A percentile compares a stretch with the other conserved stretches of the same genome.
phyloP scores from a whole-genome alignment of 2,113 vertebrate species.

The Sander vitreus region DNA sequence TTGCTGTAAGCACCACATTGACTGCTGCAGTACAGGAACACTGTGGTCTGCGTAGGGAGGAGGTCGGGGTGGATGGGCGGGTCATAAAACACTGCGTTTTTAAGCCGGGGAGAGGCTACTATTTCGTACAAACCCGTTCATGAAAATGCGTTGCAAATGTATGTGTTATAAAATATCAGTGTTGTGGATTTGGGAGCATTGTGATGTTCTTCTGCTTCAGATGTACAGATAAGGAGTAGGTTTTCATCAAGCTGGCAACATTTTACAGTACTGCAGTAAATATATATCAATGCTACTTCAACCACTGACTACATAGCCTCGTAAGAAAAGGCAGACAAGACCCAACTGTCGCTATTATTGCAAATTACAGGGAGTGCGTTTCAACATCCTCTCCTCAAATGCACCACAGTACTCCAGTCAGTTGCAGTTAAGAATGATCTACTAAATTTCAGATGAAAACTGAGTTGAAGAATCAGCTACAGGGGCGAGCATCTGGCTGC shows the following conservation, averaged over 20 bases:
- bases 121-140: no score
- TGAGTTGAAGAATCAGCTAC: constrained; percentile 38
- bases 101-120: no score
- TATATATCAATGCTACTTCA: not conserved
- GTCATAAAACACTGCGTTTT: no score
- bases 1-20: no score
- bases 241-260: not conserved
- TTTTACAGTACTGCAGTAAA: no score
- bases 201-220: not conserved
- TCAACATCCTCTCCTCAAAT: not conserved
- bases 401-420: constrained; percentile 30
- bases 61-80: no score
- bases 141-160: no score
- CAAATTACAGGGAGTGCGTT: not conserved
- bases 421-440: constrained; percentile 13
- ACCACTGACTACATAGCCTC: not conserved
- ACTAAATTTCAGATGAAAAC: constrained; percentile 55
- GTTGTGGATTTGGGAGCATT: not conserved
- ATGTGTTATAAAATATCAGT: not conserved
- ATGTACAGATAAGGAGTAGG: not conserved
- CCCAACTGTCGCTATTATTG: not conserved
- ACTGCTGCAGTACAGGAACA: no score
- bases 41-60: no score
- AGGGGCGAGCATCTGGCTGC: constrained; percentile 64
- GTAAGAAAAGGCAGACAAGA: not conserved